Evolutionary conservation across 92 coral and sea anemone genomes (phyloP).

Genomic region (Palythoa grandis): DNA sequence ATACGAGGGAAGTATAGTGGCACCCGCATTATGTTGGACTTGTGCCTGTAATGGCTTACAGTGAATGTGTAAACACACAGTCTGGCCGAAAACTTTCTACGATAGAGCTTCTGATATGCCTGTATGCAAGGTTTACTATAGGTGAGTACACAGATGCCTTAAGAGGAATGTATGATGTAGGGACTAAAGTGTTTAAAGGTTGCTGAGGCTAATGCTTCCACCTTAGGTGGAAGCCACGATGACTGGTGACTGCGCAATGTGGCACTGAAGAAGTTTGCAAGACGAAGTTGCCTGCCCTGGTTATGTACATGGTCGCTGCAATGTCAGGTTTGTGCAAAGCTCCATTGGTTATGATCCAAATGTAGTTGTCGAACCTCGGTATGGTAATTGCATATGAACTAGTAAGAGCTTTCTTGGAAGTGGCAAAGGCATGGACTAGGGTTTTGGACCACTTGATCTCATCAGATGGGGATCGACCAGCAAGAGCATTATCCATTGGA

Average conservation of each 20-base stretch:
- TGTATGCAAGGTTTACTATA: conserved; percentile 46
- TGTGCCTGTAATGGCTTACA: conserved; percentile 41
- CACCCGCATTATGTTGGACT: conserved; percentile 36
- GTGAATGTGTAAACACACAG: conserved; percentile 35
- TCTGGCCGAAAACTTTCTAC: conserved; percentile 48
- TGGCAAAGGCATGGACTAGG: no score
- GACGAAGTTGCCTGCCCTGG: not conserved
- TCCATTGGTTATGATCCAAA: no score
- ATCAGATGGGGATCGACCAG: no score
- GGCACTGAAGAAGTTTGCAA: conserved; percentile 57
- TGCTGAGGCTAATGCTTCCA: conserved; percentile 51
- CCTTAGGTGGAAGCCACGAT: conserved; percentile 57
- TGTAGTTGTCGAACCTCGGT: no score
- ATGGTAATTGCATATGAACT: no score
- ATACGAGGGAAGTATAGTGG: conserved; percentile 45
- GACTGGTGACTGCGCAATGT: conserved; percentile 36
- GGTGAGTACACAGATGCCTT: conserved; percentile 37
- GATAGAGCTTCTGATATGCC: conserved; percentile 48
- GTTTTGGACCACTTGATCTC: no score
- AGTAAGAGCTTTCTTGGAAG: no score
- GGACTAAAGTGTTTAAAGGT: conserved; percentile 60
- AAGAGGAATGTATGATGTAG: conserved; percentile 43
- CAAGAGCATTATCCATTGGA: no score
- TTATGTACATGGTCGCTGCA: conserved; percentile 50
- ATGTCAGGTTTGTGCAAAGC: not conserved